Evolutionary conservation across 2,888 invertebrate species (phyloP).

Genomic region (Macaria notata): DNA sequence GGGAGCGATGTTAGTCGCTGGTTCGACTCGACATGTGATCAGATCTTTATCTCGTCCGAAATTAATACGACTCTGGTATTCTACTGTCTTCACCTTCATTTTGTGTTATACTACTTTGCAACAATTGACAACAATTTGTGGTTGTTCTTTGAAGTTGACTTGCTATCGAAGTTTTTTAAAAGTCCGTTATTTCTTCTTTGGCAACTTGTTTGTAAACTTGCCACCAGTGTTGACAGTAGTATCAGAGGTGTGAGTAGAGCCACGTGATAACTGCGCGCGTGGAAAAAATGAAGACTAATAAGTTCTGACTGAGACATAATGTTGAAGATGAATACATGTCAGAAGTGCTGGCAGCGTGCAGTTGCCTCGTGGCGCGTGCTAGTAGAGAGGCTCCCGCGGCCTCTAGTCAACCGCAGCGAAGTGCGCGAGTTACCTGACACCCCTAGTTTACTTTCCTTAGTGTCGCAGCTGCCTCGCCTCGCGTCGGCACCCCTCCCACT

Average conservation of each 20-base stretch:
- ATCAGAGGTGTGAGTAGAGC: neutral
- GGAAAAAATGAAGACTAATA: too few relatives aligned
- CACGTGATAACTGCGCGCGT: too few relatives aligned
- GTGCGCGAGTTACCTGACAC: constrained; percentile 64
- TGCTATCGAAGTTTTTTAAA: too few relatives aligned
- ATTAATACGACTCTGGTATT: neutral
- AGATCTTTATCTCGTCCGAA: too few relatives aligned
- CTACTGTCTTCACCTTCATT: neutral
- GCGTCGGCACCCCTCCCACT: constrained; percentile 37
- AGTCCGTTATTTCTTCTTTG: too few relatives aligned
- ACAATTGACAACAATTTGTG: neutral
- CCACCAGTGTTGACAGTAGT: neutral
- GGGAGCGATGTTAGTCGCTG: constrained; percentile 7
- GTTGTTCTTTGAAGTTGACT: too few relatives aligned
- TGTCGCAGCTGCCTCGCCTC: constrained; percentile 56
- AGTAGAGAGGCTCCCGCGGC: constrained; percentile 23
- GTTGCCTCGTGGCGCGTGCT: constrained; percentile 1
- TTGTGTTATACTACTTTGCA: neutral
- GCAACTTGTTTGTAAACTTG: too few relatives aligned
- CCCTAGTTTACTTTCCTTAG: constrained; percentile 52
- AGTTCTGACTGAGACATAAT: too few relatives aligned
- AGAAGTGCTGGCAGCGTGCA: too few relatives aligned
- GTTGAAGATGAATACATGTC: too few relatives aligned
- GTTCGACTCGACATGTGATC: constrained; percentile 1
- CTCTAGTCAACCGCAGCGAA: constrained; percentile 28